phyloP scores from a whole-genome alignment of 1,140 invertebrate species.

The Aphis gossypii region DNA sequence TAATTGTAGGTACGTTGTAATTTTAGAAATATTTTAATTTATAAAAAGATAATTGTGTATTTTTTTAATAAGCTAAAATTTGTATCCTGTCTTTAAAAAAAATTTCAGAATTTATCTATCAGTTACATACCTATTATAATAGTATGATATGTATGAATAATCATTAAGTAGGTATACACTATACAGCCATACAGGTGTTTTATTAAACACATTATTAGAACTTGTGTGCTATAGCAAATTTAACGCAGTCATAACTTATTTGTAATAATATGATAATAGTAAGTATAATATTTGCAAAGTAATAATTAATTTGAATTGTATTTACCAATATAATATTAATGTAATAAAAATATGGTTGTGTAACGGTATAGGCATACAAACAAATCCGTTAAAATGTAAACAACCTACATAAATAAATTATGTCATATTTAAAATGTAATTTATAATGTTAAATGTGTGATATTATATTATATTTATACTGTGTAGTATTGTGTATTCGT shows the following conservation, averaged over 20 bases:
- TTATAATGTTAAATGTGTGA: not conserved
- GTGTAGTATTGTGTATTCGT: not conserved
- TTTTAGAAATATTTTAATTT: not conserved
- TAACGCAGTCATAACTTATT: not conserved
- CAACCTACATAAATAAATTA: not conserved
- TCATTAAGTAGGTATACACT: not conserved
- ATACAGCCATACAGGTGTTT: not conserved
- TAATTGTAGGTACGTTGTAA: too few relatives aligned
- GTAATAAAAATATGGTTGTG: not conserved
- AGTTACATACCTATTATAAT: not conserved
- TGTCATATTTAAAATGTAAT: not conserved
- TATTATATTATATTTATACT: not conserved
- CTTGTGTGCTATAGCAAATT: not conserved
- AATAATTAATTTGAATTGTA: not conserved
- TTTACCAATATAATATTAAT: not conserved
- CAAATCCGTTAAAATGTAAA: not conserved
- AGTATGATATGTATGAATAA: not conserved
- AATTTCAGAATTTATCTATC: not conserved
- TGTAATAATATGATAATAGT: not conserved
- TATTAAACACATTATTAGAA: not conserved
- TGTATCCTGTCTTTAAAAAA: not conserved
- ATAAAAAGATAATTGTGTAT: not conserved
- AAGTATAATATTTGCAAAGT: not conserved
- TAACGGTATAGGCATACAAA: not conserved
- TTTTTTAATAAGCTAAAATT: not conserved